These are phyloP conservation scores for Omphaloscelis lunosa DNA, from an alignment of 2,888 invertebrate genomes.

Conservation along the genomic window DNA sequence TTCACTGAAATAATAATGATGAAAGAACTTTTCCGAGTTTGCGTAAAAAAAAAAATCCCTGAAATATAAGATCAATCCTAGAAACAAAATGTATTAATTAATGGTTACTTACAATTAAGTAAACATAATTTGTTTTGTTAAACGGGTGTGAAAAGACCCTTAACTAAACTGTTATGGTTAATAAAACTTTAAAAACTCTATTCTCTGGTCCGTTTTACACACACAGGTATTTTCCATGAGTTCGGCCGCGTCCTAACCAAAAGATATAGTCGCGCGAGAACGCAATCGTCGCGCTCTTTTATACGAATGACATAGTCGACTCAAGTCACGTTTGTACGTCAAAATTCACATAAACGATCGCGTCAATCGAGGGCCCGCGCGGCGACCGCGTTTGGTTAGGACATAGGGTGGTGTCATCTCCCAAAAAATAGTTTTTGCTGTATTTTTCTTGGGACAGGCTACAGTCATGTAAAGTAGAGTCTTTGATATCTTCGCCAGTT, in stretches of 20 bases:
- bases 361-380: not conserved
- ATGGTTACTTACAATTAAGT: not conserved
- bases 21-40: not conserved
- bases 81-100: not conserved
- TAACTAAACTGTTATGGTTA: not conserved
- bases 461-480: not conserved
- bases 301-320: not conserved
- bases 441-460: not conserved
- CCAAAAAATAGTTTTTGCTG: not conserved
- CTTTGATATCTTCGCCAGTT: not conserved
- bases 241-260: not conserved
- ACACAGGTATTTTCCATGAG: not conserved
- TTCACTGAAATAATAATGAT: not conserved
- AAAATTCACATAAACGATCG: not conserved
- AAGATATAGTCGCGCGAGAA: not conserved
- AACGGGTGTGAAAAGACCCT: not conserved
- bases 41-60: not conserved
- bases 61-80: not conserved
- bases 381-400: not conserved
- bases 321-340: not conserved
- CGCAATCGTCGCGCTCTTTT: not conserved
- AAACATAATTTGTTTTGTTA: not conserved
- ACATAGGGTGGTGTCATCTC: not conserved
- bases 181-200: not conserved
- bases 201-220: not conserved